phyloP scores from a whole-genome alignment of 2,113 vertebrate species.

The Sprattus sprattus region DNA sequence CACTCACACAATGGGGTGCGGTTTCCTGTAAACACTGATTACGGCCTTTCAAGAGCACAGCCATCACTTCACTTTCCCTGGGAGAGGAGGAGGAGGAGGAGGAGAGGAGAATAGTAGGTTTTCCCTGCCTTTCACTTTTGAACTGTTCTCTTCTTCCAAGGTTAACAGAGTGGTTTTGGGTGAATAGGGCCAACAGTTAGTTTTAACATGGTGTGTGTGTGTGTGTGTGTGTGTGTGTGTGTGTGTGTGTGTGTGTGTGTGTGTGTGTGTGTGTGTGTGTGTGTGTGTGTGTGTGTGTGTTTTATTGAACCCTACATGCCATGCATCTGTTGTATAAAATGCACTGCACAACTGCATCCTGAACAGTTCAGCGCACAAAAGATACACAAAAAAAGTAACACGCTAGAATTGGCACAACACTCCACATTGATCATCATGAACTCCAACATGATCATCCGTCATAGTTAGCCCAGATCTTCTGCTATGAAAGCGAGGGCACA shows the following conservation, averaged over 20 bases:
- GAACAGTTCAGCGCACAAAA: neutral
- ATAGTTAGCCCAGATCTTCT: neutral
- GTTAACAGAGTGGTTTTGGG: neutral
- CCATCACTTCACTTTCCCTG: neutral
- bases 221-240: conserved; percentile 33
- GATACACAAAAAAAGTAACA: neutral
- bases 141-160: neutral
- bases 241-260: neutral
- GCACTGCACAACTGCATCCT: neutral
- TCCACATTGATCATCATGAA: neutral
- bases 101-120: neutral
- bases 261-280: neutral
- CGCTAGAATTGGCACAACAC: neutral
- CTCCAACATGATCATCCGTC: neutral
- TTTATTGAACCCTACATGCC: neutral
- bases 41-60: neutral
- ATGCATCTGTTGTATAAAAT: neutral
- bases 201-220: conserved; percentile 30
- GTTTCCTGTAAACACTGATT: conserved; percentile 18
- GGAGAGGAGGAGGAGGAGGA: neutral
- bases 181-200: neutral
- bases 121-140: neutral
- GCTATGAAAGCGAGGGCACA: neutral
- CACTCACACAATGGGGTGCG: neutral
- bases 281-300: conserved; percentile 5